phyloP scores from a whole-genome alignment of 2,888 invertebrate species.

The Hypercompe scribonia region DNA sequence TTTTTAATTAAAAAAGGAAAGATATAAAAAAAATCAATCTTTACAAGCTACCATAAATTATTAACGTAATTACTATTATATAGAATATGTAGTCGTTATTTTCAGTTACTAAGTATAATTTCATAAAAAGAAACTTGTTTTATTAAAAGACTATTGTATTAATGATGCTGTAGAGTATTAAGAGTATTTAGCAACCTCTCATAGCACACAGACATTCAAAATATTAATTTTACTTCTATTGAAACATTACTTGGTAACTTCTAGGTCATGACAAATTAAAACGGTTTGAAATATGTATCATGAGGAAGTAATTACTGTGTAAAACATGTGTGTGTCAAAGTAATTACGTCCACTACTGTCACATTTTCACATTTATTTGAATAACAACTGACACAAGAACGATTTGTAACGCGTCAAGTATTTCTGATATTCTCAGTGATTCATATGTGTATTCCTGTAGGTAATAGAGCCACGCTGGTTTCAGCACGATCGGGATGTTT shows the following conservation, averaged over 20 bases:
- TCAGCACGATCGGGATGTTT: too few relatives aligned
- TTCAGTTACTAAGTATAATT: not conserved
- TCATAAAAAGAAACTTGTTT: not conserved
- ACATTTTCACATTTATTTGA: conserved; percentile 4
- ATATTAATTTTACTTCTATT: not conserved
- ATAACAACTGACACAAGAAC: conserved; percentile 7
- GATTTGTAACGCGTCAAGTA: not conserved
- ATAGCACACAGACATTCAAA: not conserved
- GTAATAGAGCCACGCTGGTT: too few relatives aligned
- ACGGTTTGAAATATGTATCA: not conserved
- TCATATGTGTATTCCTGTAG: too few relatives aligned
- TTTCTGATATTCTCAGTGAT: not conserved
- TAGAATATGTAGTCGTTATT: not conserved
- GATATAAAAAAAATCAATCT: too few relatives aligned
- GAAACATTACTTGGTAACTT: not conserved
- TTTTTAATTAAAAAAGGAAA: not conserved
- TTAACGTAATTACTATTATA: not conserved
- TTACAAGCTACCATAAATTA: not conserved
- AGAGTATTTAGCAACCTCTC: not conserved
- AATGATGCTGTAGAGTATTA: not conserved
- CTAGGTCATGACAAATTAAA: not conserved
- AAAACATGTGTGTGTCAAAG: too few relatives aligned
- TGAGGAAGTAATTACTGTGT: conserved; percentile 2
- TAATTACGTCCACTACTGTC: not conserved
- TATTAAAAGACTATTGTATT: not conserved